A percentile compares a stretch with the other conserved stretches of the same genome.
Conservation (phyloP, 2,113 vertebrate species). For the Maccullochella peelii region DNA sequence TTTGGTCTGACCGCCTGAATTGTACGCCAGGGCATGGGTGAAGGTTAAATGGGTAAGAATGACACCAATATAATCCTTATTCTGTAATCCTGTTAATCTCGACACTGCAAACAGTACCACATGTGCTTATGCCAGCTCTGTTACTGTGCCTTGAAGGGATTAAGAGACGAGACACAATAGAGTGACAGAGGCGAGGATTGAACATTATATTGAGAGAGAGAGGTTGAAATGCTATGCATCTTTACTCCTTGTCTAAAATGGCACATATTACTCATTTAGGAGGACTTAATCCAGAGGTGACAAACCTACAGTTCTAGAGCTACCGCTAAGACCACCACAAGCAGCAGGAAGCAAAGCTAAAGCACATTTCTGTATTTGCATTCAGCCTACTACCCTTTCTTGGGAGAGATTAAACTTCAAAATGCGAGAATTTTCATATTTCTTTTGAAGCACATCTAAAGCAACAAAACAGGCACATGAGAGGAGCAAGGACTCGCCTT, state of each 20-base stretch:
- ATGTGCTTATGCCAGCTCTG: slow-evolving; percentile 70
- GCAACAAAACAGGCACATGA: slow-evolving; percentile 59
- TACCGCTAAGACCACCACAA: slow-evolving; percentile 4
- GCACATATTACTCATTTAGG: slow-evolving; percentile 9
- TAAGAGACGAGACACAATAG: slow-evolving; percentile 67
- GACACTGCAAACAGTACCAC: slow-evolving; percentile 72
- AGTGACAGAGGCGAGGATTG: slow-evolving; percentile 21
- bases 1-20: neutral
- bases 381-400: slow-evolving; percentile 57
- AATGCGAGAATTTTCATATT: slow-evolving; percentile 55
- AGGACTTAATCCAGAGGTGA: neutral
- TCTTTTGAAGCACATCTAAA: slow-evolving; percentile 66
- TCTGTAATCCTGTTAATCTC: slow-evolving; percentile 82
- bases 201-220: slow-evolving; percentile 1
- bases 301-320: neutral
- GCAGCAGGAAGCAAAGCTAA: slow-evolving; percentile 42
- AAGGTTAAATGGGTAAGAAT: slow-evolving; percentile 74
- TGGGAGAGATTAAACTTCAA: slow-evolving; percentile 70
- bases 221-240: neutral
- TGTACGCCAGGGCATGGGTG: slow-evolving; percentile 43
- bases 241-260: neutral
- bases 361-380: slow-evolving; percentile 66
- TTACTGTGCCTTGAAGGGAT: slow-evolving; percentile 68
- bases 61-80: slow-evolving; percentile 74
- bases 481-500: slow-evolving; percentile 33